Evolutionary conservation across 2,888 invertebrate genomes (phyloP).

Genomic region (Belgica antarctica): DNA sequence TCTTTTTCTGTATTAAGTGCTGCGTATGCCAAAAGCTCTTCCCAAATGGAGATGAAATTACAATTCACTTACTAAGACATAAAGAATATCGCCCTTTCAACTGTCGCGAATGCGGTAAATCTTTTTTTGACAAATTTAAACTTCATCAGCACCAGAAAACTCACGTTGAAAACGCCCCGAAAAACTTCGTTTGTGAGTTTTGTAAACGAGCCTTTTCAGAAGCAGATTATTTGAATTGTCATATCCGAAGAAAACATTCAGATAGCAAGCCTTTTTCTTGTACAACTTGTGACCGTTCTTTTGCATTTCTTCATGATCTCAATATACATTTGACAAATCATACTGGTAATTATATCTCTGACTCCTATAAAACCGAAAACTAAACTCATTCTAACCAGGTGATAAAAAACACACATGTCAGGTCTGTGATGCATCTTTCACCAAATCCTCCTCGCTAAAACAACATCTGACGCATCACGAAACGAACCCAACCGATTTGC

Average conservation of each 20-base stretch:
- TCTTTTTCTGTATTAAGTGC: too few relatives aligned
- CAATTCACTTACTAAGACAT: slow-evolving; percentile 22
- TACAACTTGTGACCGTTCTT: too few relatives aligned
- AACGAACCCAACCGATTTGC: not conserved
- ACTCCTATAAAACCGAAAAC: too few relatives aligned
- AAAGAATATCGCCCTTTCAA: slow-evolving; percentile 28
- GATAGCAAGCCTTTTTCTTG: slow-evolving; percentile 17
- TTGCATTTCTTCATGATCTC: slow-evolving; percentile 32
- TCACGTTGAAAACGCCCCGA: not conserved
- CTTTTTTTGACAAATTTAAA: slow-evolving; percentile 37
- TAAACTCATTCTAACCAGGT: not conserved
- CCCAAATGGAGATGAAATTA: slow-evolving; percentile 37
- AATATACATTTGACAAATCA: slow-evolving; percentile 25
- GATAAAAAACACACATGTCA: slow-evolving; percentile 27
- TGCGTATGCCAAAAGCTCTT: slow-evolving; percentile 16
- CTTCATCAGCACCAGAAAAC: slow-evolving; percentile 5
- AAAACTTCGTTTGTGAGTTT: slow-evolving; percentile 18
- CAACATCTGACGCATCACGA: slow-evolving; percentile 32
- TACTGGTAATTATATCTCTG: slow-evolving; percentile 7
- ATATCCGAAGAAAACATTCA: slow-evolving; percentile 29
- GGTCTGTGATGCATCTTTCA: slow-evolving; percentile 37
- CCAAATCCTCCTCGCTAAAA: slow-evolving; percentile 31
- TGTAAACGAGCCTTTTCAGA: slow-evolving; percentile 20
- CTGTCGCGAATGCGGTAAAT: not conserved
- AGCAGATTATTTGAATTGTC: slow-evolving; percentile 35